Evolutionary conservation across 2,113 vertebrate genomes (phyloP).

Genomic region (Regulus satrapa): DNA sequence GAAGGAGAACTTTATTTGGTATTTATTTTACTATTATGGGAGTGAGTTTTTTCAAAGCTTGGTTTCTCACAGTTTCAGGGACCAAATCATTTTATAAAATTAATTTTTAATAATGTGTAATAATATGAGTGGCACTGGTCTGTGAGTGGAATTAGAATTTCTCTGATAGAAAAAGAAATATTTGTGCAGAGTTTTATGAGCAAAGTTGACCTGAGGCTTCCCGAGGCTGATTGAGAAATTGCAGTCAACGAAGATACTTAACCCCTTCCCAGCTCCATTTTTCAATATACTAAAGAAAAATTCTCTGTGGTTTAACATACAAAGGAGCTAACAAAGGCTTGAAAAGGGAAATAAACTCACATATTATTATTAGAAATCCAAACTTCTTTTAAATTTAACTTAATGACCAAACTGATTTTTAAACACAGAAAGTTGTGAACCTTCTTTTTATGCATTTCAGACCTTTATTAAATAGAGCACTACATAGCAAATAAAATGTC

Average conservation of each 20-base stretch:
- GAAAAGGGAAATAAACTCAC: neutral
- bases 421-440: neutral
- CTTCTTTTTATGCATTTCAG: neutral
- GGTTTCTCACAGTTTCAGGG: constrained; percentile 42
- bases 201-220: constrained; percentile 82
- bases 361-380: neutral
- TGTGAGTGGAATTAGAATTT: constrained; percentile 80
- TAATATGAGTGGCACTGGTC: constrained; percentile 76
- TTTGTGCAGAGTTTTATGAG: constrained; percentile 84
- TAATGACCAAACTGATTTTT: neutral
- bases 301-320: neutral
- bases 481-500: neutral
- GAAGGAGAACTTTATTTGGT: neutral
- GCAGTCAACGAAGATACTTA: constrained; percentile 65
- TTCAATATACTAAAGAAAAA: neutral
- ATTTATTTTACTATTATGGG: neutral
- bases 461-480: neutral
- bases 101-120: constrained; percentile 89
- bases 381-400: neutral
- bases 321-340: neutral
- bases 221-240: constrained; percentile 78
- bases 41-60: constrained; percentile 20
- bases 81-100: constrained; percentile 73
- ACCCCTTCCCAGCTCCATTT: constrained; percentile 62
- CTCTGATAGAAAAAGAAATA: constrained; percentile 79